These are phyloP conservation scores for Charina bottae DNA, from an alignment of 2,113 vertebrate species.

Conservation along the genomic window DNA sequence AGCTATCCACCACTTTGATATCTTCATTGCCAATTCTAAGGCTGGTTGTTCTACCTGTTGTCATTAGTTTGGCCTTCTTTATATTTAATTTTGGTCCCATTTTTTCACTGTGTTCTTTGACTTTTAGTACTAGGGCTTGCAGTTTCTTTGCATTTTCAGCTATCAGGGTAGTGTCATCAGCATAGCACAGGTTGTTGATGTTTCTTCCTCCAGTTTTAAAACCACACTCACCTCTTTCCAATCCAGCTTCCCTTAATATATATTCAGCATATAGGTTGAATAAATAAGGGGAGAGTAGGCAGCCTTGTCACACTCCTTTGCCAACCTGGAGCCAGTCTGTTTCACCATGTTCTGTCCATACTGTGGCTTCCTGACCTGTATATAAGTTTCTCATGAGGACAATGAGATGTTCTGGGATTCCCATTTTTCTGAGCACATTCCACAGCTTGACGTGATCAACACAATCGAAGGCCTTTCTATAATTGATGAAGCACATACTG, in stretches of 20 bases:
- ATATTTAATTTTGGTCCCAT: too few species aligned
- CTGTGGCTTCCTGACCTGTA: not conserved
- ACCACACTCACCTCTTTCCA: not conserved
- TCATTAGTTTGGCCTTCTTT: too few species aligned
- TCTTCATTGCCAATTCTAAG: too few species aligned
- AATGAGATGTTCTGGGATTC: not conserved
- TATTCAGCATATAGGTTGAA: not conserved
- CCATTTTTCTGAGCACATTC: not conserved
- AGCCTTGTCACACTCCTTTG: not conserved
- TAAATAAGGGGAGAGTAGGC: not conserved
- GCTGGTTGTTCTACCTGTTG: too few species aligned
- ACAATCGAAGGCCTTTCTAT: not conserved
- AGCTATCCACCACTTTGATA: too few species aligned
- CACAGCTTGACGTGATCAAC: not conserved
- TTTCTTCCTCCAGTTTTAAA: not conserved
- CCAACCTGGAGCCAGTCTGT: not conserved
- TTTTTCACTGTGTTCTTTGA: too few species aligned
- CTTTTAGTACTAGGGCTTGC: too few species aligned
- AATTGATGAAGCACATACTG: not conserved
- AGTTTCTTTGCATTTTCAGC: too few species aligned
- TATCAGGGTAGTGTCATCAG: not conserved
- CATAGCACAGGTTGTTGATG: not conserved
- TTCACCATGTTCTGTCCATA: not conserved
- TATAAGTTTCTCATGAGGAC: not conserved
- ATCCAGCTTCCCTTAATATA: not conserved